Percentiles rank a stretch among this genome's conserved stretches.
phyloP scores from a whole-genome alignment of 2,113 vertebrate species.

The Catharus fuscescens region DNA sequence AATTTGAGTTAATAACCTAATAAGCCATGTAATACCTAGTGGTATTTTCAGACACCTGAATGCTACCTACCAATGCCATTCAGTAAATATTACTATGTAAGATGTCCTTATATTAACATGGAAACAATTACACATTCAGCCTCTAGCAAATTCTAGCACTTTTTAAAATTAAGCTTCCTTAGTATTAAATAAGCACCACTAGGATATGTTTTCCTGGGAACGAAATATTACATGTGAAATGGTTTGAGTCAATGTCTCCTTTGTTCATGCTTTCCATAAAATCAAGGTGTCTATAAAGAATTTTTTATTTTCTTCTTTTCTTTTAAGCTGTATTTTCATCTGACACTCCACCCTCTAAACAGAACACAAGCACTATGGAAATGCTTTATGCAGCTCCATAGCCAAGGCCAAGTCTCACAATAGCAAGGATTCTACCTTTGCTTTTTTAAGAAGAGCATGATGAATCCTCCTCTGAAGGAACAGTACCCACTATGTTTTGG shows the following conservation, averaged over 20 bases:
- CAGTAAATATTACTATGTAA: conserved; percentile 47
- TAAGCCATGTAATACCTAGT: not conserved
- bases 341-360: not conserved
- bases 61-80: conserved; percentile 31
- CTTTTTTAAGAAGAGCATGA: not conserved
- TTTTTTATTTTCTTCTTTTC: not conserved
- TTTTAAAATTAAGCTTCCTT: not conserved
- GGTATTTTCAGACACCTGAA: not conserved
- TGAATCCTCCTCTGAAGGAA: not conserved
- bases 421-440: not conserved
- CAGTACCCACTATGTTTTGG: not conserved
- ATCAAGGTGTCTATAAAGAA: not conserved
- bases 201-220: not conserved
- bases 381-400: not conserved
- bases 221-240: not conserved
- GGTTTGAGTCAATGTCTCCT: not conserved
- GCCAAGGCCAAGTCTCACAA: not conserved
- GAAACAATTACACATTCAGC: conserved; percentile 57
- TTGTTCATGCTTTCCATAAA: not conserved
- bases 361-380: not conserved
- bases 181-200: not conserved
- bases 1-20: not conserved
- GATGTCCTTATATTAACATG: conserved; percentile 11
- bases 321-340: not conserved
- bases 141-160: not conserved